A percentile compares a stretch with the other conserved stretches of the same genome.
Conservation (phyloP, 1,140 invertebrate species). For the Drosophila grimshawi region DNA sequence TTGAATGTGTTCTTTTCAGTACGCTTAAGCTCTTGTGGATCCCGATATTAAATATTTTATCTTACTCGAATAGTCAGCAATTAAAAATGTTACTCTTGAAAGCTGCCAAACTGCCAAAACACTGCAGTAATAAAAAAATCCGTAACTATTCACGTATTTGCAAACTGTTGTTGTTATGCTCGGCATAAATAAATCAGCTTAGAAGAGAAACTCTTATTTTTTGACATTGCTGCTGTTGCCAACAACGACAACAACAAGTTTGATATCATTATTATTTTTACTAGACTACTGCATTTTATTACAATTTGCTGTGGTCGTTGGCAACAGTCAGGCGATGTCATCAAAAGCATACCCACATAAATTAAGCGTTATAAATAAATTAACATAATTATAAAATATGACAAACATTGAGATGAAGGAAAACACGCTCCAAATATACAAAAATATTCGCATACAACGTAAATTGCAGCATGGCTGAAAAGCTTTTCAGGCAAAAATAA, state of each 20-base stretch:
- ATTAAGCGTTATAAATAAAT: conserved; percentile 75
- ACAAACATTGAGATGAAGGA: background rate
- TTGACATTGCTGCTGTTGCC: too few relatives aligned
- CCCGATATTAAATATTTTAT: too few relatives aligned
- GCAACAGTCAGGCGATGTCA: conserved; percentile 11
- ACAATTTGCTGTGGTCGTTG: background rate
- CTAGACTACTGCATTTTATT: conserved; percentile 53
- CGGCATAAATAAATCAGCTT: too few relatives aligned
- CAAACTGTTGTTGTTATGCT: too few relatives aligned
- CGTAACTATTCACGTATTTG: too few relatives aligned
- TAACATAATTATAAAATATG: conserved; percentile 73
- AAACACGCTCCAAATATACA: conserved; percentile 20
- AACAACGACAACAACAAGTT: background rate
- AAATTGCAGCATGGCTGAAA: conserved; percentile 29
- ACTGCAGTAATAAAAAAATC: too few relatives aligned
- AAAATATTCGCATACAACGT: background rate
- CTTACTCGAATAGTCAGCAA: too few relatives aligned
- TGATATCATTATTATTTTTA: conserved; percentile 18
- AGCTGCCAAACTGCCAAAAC: too few relatives aligned
- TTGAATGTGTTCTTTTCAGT: too few relatives aligned
- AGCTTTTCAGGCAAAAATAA: conserved; percentile 42
- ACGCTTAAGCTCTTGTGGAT: too few relatives aligned
- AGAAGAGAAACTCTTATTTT: too few relatives aligned
- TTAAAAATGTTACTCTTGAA: too few relatives aligned
- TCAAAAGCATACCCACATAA: conserved; percentile 66